Evolutionary conservation across 2,888 invertebrate species (phyloP).

Genomic region (Odontomyia ornata): DNA sequence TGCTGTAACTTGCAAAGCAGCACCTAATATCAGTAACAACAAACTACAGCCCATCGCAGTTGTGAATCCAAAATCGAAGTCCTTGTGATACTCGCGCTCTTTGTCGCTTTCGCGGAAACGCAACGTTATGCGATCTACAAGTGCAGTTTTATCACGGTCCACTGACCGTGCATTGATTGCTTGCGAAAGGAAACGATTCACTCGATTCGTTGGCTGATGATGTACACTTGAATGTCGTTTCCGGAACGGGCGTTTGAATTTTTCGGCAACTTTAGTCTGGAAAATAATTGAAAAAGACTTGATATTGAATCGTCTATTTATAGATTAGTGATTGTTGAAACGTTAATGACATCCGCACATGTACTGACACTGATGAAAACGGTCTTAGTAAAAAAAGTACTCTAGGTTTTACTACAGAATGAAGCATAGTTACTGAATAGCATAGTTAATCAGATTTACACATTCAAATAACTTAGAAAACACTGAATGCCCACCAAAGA

Average conservation of each 20-base stretch:
- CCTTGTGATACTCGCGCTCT: constrained; percentile 88
- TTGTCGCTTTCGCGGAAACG: constrained; percentile 86
- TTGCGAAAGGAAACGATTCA: constrained; percentile 90
- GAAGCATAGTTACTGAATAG: no score
- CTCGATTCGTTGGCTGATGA: constrained; percentile 89
- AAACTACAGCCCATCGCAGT: constrained; percentile 82
- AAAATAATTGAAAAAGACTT: constrained; percentile 53
- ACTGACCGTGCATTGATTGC: constrained; percentile 91
- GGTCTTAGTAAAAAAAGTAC: no score
- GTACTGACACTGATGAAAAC: no score
- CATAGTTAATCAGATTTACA: no score
- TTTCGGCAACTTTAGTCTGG: constrained; percentile 87
- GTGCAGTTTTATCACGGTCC: constrained; percentile 87
- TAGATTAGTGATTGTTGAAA: no score
- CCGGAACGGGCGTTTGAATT: constrained; percentile 87
- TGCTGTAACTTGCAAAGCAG: constrained; percentile 78
- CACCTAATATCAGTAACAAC: constrained; percentile 76
- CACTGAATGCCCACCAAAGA: no score
- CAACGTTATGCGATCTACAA: constrained; percentile 85
- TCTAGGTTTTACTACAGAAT: no score
- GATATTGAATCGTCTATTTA: no score
- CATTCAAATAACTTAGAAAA: no score
- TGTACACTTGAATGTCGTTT: constrained; percentile 87
- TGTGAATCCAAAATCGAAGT: constrained; percentile 86
- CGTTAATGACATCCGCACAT: no score